A percentile compares a stretch with the other conserved stretches of the same genome.
Evolutionary conservation across 1,140 invertebrate genomes (phyloP).

Genomic region (Pseudobourletiella spinata): DNA sequence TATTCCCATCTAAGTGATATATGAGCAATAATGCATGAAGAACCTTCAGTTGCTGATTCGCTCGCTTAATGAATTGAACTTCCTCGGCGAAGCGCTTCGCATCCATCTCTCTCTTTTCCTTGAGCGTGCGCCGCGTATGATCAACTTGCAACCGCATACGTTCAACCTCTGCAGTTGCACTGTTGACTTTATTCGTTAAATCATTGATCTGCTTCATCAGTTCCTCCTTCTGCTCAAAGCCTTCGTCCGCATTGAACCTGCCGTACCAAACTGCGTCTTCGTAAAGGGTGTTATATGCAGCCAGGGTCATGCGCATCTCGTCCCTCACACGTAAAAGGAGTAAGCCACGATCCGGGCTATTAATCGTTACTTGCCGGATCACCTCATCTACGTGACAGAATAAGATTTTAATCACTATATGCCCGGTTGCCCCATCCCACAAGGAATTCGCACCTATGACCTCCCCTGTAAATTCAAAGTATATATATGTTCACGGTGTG

Average conservation of each 20-base stretch:
- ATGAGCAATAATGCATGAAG: neutral
- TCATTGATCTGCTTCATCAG: slow-evolving; percentile 52
- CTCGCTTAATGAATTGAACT: slow-evolving; percentile 80
- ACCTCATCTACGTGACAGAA: slow-evolving; percentile 70
- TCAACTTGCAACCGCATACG: slow-evolving; percentile 76
- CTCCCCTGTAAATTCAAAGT: slow-evolving; percentile 37
- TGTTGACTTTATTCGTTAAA: slow-evolving; percentile 58
- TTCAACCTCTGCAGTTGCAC: slow-evolving; percentile 64
- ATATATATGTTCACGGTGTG: slow-evolving; percentile 24
- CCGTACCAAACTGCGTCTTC: slow-evolving; percentile 96
- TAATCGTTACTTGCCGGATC: slow-evolving; percentile 90
- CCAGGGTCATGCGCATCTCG: slow-evolving; percentile 91
- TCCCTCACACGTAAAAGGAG: slow-evolving; percentile 83
- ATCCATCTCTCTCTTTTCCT: slow-evolving; percentile 72
- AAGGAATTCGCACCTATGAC: no score
- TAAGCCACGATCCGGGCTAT: slow-evolving; percentile 90
- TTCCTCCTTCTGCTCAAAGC: slow-evolving; percentile 60
- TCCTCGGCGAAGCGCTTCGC: slow-evolving; percentile 89
- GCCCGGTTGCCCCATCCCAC: no score
- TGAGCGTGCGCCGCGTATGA: slow-evolving; percentile 69
- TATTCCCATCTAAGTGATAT: neutral
- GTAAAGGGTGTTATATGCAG: slow-evolving; percentile 88
- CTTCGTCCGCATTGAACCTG: slow-evolving; percentile 79
- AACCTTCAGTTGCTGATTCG: slow-evolving; percentile 67
- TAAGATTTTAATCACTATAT: no score